Conservation (phyloP, 2,797 vertebrate genomes). For the Halcyon leucocephala region DNA sequence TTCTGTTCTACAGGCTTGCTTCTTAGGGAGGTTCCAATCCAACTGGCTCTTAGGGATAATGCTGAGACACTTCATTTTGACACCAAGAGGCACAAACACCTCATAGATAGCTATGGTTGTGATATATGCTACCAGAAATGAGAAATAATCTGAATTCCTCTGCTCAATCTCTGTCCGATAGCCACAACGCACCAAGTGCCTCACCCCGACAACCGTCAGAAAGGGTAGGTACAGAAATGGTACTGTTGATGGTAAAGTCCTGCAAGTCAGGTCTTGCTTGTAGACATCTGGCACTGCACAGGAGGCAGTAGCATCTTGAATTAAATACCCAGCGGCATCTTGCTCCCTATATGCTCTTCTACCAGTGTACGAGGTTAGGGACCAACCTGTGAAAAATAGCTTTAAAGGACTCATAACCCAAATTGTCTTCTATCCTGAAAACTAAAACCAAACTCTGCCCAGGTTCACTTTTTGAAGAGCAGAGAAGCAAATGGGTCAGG, state of each 20-base stretch:
- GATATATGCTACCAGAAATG: background rate
- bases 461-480: background rate
- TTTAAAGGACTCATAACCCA: background rate
- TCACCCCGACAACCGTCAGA: accelerated
- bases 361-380: background rate
- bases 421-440: background rate
- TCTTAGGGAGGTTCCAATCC: background rate
- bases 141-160: background rate
- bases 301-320: background rate
- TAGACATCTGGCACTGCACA: background rate
- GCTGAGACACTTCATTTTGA: background rate
- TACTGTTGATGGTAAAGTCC: background rate
- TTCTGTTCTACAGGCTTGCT: background rate
- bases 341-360: background rate
- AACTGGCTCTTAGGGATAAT: background rate
- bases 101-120: background rate
- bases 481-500: background rate
- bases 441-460: background rate
- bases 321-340: background rate
- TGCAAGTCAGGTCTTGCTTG: background rate
- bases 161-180: background rate
- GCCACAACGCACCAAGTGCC: accelerated
- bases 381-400: background rate
- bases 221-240: background rate
- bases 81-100: background rate